Conservation (phyloP, 2,888 invertebrate genomes). For the Tanypteryx hageni region DNA sequence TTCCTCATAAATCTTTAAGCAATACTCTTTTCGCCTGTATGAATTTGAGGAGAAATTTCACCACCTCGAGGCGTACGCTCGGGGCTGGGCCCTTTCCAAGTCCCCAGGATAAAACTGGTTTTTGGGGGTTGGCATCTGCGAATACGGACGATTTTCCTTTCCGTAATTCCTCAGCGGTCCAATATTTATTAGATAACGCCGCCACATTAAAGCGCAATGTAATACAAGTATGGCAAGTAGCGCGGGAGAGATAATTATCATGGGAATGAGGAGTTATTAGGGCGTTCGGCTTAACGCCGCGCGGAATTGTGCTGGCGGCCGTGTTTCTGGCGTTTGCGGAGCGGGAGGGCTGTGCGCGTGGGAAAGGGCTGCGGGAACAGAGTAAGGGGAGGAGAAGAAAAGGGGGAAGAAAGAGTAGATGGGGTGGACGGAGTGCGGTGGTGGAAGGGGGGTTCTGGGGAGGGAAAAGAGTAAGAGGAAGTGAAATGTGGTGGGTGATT, state of each 20-base stretch:
- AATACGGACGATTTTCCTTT: neutral
- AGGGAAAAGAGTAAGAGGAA: neutral
- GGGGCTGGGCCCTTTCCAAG: no score
- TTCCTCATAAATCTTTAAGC: no score
- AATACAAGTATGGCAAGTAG: conserved; percentile 60
- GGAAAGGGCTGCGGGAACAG: no score
- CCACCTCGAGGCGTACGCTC: no score
- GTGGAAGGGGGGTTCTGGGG: neutral
- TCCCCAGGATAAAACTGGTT: no score
- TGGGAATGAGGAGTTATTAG: conserved; percentile 58
- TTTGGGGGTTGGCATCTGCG: neutral
- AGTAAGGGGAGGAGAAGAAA: neutral
- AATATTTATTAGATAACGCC: neutral
- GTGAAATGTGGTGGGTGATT: conserved; percentile 27
- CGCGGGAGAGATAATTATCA: conserved; percentile 55
- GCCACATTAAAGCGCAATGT: conserved; percentile 47
- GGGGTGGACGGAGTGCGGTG: conserved; percentile 12
- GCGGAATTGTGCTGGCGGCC: conserved; percentile 49
- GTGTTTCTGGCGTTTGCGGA: neutral
- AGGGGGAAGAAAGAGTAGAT: neutral
- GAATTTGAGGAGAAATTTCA: no score
- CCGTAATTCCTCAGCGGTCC: neutral
- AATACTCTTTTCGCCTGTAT: no score
- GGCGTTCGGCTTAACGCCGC: conserved; percentile 55
- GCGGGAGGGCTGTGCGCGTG: neutral